Evolutionary conservation across 2,797 vertebrate genomes (phyloP).

Genomic region (Babyrousa celebensis): DNA sequence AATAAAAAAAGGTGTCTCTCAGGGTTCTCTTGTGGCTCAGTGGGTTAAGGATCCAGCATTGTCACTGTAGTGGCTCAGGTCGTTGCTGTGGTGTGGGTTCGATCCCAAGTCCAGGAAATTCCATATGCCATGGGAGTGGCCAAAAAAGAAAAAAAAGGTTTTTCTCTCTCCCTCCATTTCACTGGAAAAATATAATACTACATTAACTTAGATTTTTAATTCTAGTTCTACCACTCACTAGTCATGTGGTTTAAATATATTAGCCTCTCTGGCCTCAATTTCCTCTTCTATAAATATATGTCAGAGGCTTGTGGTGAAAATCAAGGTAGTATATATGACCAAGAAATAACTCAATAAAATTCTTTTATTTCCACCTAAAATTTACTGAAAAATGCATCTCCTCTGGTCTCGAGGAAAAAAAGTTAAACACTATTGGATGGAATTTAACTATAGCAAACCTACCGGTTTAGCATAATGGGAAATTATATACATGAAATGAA

Average conservation of each 20-base stretch:
- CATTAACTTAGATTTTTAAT: conserved; percentile 33
- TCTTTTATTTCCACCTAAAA: conserved; percentile 22
- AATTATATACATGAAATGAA: not conserved
- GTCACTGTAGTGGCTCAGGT: too few relatives aligned
- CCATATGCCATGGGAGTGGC: too few relatives aligned
- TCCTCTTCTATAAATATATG: conserved; percentile 42
- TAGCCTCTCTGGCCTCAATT: conserved; percentile 28
- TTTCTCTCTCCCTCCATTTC: not conserved
- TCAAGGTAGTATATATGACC: not conserved
- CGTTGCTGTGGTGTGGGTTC: too few relatives aligned
- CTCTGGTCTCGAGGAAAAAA: not conserved
- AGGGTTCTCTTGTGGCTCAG: too few relatives aligned
- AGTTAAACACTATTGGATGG: not conserved
- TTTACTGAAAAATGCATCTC: not conserved
- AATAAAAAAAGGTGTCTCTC: not conserved
- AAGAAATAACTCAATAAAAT: not conserved
- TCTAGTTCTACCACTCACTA: conserved; percentile 1
- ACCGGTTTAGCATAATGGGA: not conserved
- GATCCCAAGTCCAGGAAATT: too few relatives aligned
- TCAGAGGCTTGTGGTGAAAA: not conserved
- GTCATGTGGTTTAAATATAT: conserved; percentile 17
- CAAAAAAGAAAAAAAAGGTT: not conserved
- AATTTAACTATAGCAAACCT: conserved; percentile 36
- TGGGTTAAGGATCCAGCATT: too few relatives aligned
- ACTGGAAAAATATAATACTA: not conserved